phyloP scores from a whole-genome alignment of 1,140 invertebrate genomes.

The Pemphigus obesinymphae region DNA sequence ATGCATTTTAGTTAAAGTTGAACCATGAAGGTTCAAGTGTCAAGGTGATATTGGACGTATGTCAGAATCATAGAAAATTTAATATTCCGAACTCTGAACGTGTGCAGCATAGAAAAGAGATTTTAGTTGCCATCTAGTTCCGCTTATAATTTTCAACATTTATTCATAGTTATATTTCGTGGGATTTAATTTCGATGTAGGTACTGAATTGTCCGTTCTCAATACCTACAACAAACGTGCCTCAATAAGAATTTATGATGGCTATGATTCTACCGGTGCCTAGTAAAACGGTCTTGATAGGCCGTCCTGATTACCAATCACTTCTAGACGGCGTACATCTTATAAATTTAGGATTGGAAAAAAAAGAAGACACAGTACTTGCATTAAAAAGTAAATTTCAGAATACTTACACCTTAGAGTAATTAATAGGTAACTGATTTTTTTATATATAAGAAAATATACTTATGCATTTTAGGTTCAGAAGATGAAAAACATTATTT shows the following conservation, averaged over 20 bases:
- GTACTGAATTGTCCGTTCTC: no score
- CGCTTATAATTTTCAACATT: no score
- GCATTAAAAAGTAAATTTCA: neutral
- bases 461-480: neutral
- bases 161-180: no score
- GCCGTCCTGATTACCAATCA: neutral
- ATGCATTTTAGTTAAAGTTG: no score
- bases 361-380: neutral
- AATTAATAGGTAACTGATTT: neutral
- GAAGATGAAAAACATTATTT: neutral
- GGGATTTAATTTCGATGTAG: no score
- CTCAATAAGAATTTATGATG: neutral
- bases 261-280: neutral
- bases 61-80: no score
- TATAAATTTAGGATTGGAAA: neutral
- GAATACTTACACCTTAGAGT: neutral
- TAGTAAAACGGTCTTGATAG: slow-evolving; percentile 17
- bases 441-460: neutral
- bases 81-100: no score
- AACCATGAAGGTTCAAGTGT: no score
- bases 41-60: no score
- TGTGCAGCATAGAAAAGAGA: no score
- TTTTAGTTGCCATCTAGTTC: no score
- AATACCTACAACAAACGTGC: no score
- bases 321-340: neutral